Base-by-base conservation (phyloP, 2,888 invertebrate species). In the Macrophya annulata region DNA sequence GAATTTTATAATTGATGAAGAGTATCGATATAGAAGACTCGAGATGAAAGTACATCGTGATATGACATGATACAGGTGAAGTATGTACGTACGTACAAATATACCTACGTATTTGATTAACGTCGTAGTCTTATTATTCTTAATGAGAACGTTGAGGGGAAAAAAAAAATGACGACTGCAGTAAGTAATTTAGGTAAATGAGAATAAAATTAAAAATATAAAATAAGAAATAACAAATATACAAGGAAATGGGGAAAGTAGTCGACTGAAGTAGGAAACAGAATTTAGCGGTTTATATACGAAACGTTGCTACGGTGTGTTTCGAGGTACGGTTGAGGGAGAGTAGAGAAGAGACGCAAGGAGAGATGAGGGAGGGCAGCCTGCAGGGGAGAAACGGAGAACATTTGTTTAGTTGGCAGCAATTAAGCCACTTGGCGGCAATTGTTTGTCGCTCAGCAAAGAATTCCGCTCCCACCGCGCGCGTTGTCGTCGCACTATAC, bases 341-440 rank as follows among this genome's bases (percentile, higher is more conserved):
- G 85, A 74, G n/a, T 72, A 21, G 81, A 79, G 72, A 84, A 72
- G 71, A 85, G 81, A n/a, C n/a, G n/a, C n/a, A n/a, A 48, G n/a
- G 84, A 31, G 84, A 74, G 68, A 84, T 87, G 85, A 84, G 85
- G 86, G 77, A 85, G 82, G 85, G 84, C 84, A 65, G 79, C 43
- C 45, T 40, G 77, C 71, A 59, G 65, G 88, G 86, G 87, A 89
- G 90, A 88, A 89, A 89, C 89, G 88, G 90, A 89, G 90, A 90
- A 91, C 92, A 91, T 93, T 93, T 93, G 93, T 93, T 93, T 93
- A 93, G 93, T 93, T 93, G 92, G 92, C 91, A 91, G 92, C 93
- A 93, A 93, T 93, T 93, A 93, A 93, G 93, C 93, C 93, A 93
- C 93, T 93, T 93, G 93, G 92, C 92, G 92, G 92, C 93, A 93